Evolutionary conservation across 35 echinoderm and acorn worm species (phyloP).

Genomic region (Chiridota heheva): DNA sequence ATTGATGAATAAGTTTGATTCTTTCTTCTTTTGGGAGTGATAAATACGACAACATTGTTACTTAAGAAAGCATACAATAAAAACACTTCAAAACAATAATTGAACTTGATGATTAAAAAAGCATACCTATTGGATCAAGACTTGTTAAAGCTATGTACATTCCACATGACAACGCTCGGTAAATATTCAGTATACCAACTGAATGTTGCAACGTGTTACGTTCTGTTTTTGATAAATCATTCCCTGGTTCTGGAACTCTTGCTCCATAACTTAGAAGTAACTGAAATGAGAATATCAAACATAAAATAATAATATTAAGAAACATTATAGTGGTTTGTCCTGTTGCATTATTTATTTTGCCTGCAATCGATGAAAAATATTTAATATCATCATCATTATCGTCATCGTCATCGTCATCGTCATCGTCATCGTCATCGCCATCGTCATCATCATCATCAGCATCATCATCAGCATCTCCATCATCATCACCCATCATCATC

Average conservation of each 20-base stretch:
- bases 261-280: constrained; percentile 77
- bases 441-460: too few relatives aligned
- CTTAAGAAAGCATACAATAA: neutral
- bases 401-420: too few relatives aligned
- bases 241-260: constrained; percentile 57
- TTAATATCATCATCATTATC: too few relatives aligned
- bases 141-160: constrained; percentile 87
- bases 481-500: too few relatives aligned
- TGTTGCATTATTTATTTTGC: too few relatives aligned
- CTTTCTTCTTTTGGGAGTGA: too few relatives aligned
- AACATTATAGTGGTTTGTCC: too few relatives aligned
- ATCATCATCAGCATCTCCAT: too few relatives aligned
- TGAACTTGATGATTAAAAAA: neutral
- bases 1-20: too few relatives aligned
- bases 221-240: constrained; percentile 71
- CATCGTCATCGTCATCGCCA: too few relatives aligned
- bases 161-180: constrained; percentile 74
- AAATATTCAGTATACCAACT: constrained; percentile 88
- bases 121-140: constrained; percentile 75
- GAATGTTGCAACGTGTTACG: constrained; percentile 90
- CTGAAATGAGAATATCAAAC: constrained; percentile 34
- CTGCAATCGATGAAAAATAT: too few relatives aligned
- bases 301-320: neutral
- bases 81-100: neutral
- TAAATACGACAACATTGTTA: neutral